phyloP scores from a whole-genome alignment of 2,888 invertebrate species.

The Pseudococcus jackbeardsleyi region DNA sequence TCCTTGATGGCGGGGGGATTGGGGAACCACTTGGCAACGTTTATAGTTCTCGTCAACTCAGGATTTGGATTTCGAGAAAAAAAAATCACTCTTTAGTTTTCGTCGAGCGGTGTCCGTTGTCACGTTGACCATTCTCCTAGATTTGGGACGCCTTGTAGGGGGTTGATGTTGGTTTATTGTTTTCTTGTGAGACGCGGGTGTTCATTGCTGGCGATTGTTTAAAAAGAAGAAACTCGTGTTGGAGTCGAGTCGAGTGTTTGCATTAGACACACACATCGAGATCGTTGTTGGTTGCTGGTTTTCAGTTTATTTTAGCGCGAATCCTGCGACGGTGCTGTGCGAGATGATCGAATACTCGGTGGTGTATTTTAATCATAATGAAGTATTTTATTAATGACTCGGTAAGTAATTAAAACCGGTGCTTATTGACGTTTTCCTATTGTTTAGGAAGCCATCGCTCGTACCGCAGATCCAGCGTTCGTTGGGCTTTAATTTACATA shows the following conservation, averaged over 20 bases:
- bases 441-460: slow-evolving; percentile 9
- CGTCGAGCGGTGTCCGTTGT: not conserved
- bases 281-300: not conserved
- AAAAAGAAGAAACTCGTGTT: slow-evolving; percentile 21
- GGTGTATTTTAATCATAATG: not conserved
- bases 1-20: no score
- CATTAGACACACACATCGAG: not conserved
- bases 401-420: slow-evolving; percentile 48
- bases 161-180: not conserved
- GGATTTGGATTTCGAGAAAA: not conserved
- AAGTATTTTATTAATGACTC: slow-evolving; percentile 32
- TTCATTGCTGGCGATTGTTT: not conserved
- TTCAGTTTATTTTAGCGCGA: not conserved
- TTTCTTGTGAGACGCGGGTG: not conserved
- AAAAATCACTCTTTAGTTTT: not conserved
- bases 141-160: not conserved
- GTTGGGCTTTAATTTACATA: slow-evolving; percentile 23
- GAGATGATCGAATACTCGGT: not conserved
- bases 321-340: not conserved
- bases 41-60: not conserved
- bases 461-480: not conserved
- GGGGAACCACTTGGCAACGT: not conserved
- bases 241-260: slow-evolving; percentile 23
- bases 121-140: not conserved
- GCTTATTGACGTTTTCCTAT: slow-evolving; percentile 47